phyloP scores from a whole-genome alignment of 2,888 invertebrate genomes.

The Allacma fusca region DNA sequence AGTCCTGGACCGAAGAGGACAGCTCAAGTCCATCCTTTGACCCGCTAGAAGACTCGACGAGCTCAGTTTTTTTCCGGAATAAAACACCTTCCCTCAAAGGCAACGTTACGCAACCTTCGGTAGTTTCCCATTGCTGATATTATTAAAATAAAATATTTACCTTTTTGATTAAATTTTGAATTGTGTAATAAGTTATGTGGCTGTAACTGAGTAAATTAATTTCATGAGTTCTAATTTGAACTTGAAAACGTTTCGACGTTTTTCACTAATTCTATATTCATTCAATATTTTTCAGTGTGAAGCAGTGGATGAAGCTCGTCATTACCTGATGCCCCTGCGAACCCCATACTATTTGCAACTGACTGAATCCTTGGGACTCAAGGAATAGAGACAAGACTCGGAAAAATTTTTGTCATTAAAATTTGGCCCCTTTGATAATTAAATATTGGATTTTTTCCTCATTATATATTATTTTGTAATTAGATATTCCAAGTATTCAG shows the following conservation, averaged over 20 bases:
- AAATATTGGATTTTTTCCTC: too few species aligned
- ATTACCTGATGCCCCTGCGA: constrained; percentile 60
- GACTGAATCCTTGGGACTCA: constrained; percentile 59
- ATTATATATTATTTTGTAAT: too few species aligned
- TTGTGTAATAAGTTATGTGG: too few species aligned
- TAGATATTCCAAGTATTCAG: too few species aligned
- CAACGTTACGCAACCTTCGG: constrained; percentile 61
- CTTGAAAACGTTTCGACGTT: too few species aligned
- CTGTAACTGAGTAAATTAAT: too few species aligned
- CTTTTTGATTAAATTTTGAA: too few species aligned
- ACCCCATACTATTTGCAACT: constrained; percentile 61
- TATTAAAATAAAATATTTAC: too few species aligned
- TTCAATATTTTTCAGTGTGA: constrained; percentile 61
- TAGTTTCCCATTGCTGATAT: too few species aligned
- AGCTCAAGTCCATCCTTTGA: constrained; percentile 44
- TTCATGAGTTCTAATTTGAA: too few species aligned
- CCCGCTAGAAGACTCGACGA: constrained; percentile 39
- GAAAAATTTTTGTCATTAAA: constrained; percentile 1
- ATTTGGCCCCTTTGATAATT: too few species aligned
- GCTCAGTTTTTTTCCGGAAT: constrained; percentile 55
- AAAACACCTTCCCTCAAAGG: constrained; percentile 46
- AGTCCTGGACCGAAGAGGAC: constrained; percentile 60
- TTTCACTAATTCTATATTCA: constrained; percentile 3
- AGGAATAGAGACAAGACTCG: constrained; percentile 47
- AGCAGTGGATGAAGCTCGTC: constrained; percentile 62